Conservation (phyloP, 2,797 vertebrate genomes). For the Arrhamphus sclerolepis region DNA sequence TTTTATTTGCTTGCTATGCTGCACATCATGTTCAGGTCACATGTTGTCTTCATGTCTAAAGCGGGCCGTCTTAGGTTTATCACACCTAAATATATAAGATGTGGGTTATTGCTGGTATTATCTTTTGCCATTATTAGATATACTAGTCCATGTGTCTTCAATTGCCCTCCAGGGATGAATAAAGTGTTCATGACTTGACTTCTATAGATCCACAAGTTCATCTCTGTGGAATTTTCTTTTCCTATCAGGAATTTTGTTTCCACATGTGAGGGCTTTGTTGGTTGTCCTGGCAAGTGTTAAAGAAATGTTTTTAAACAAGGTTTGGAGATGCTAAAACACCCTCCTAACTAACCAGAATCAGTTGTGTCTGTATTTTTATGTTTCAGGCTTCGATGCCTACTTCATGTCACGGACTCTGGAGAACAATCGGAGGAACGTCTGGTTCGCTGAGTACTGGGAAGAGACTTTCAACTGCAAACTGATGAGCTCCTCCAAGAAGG, state of each 20-base stretch:
- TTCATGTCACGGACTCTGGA: slow-evolving; percentile 92
- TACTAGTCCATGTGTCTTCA: too few relatives aligned
- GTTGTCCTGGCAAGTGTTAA: slow-evolving; percentile 1
- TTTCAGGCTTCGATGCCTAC: slow-evolving; percentile 90
- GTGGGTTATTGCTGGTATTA: too few relatives aligned
- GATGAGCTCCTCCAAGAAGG: slow-evolving; percentile 93
- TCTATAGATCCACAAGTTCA: slow-evolving; percentile 13
- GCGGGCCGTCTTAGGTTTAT: too few relatives aligned
- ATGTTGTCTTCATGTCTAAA: too few relatives aligned
- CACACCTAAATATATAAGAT: too few relatives aligned
- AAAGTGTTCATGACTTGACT: too few relatives aligned
- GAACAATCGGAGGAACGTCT: slow-evolving; percentile 96
- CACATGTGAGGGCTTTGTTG: background rate
- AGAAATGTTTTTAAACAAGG: background rate
- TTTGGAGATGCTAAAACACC: slow-evolving; percentile 1
- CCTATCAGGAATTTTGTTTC: slow-evolving; percentile 29
- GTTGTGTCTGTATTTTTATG: slow-evolving; percentile 9
- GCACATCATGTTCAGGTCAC: slow-evolving; percentile 16
- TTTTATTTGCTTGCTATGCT: slow-evolving; percentile 39
- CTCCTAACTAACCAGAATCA: background rate
- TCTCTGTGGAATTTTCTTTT: slow-evolving; percentile 4
- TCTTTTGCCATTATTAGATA: too few relatives aligned
- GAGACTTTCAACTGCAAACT: slow-evolving; percentile 98
- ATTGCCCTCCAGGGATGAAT: too few relatives aligned
- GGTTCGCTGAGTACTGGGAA: slow-evolving; percentile 98